phyloP scores from a whole-genome alignment of 2,888 invertebrate genomes.

The Clitarchus hookeri region DNA sequence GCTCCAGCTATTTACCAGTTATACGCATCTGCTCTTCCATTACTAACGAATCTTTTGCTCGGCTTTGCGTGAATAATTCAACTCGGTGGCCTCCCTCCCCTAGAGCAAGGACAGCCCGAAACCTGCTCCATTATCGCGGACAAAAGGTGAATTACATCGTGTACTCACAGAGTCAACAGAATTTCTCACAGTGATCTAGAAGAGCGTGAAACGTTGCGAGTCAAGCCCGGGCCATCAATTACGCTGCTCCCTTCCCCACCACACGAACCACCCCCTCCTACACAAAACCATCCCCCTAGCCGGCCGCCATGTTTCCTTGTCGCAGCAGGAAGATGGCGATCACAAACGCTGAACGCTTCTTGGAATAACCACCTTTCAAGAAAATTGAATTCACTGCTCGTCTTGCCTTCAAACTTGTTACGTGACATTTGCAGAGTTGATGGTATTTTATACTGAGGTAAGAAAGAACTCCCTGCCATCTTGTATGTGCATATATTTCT shows the following conservation, averaged over 20 bases:
- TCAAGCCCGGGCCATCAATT: conserved; percentile 19
- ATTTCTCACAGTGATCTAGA: conserved; percentile 5
- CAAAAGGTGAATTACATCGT: conserved; percentile 21
- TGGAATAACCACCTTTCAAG: no score
- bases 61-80: conserved; percentile 25
- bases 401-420: no score
- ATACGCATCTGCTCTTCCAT: conserved; percentile 14
- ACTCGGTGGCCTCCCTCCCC: background rate
- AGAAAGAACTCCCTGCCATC: no score
- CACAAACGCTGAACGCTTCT: background rate
- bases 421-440: no score
- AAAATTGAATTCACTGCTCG: no score
- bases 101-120: background rate
- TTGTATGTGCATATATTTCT: no score
- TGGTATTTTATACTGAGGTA: no score
- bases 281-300: background rate
- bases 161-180: conserved; percentile 20
- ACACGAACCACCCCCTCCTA: background rate
- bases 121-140: conserved; percentile 20
- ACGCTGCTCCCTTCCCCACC: background rate
- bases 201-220: conserved; percentile 15
- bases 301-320: background rate
- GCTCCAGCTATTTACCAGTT: background rate
- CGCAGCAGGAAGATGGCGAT: background rate
- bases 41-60: conserved; percentile 5